Base-by-base conservation (phyloP, 2,888 invertebrate genomes). In the Cerastis rubricosa region DNA sequence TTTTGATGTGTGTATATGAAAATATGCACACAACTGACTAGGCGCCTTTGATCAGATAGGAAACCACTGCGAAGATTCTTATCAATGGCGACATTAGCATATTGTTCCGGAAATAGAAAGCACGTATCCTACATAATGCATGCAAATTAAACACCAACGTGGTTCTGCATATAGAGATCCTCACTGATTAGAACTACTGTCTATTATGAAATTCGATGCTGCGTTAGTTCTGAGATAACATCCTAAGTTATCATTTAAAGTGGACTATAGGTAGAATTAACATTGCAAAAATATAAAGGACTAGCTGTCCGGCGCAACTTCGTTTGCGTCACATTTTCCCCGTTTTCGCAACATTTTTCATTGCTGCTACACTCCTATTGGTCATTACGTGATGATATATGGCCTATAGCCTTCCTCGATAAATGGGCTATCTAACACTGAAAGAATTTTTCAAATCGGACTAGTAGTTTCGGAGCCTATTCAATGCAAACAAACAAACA, bases 101-200 rank as follows among this genome's bases (percentile, higher is more conserved):
- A 63, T 67, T 81, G 8, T 47, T 71, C 54, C 59, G 81, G 81
- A 81, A 81, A 80, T 81, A 81, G 82, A 81, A 81, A 77, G 71
- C 67, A 76, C 71, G 57, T 47, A 76, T 68, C 25, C 54, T 63
- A 66, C 51, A 35, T 77, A 74, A 63, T 81, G 35, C 59, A 81
- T 81, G 70, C 49, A 66, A 78, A 81, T 70, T 66, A n/a, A 78
- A 78, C 83, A 70, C 73, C 66, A 72, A 69, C 68, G 43, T 19
- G 43, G 35, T 65, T 81, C n/a, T 57, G 63, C 81, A 59, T 59
- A 43, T 47, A 5, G 7, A 80, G 71, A 80, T 81, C 45, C 22
- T 8, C 45, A 29, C 57, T 78, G 79, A 82, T 83, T 71, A 75
- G 25, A 22, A 12, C 14, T 43, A 8, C 45, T 63, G 40, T 47